Base-by-base conservation (phyloP, 2,888 invertebrate species). In the Patella depressa region DNA sequence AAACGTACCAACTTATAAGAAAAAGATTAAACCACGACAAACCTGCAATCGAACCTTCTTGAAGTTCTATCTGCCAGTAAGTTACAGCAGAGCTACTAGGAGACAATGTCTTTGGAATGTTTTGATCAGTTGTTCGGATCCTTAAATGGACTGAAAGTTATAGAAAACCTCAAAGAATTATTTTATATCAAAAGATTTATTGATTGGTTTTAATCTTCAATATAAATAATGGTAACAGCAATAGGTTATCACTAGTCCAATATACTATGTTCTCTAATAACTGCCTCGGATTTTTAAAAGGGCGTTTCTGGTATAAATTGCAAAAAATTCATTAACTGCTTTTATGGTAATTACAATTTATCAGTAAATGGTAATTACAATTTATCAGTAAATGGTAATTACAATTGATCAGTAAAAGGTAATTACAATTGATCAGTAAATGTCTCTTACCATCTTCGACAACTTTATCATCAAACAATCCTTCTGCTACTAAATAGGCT, bases 51-150 rank as follows among this genome's bases (percentile, higher is more conserved):
- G 83, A 82, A 12, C 88, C 88, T 45, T 88, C 86, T 73, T 87
- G 86, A 34, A 89, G 79, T 78, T 91, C 90, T 19, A 90, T 82
- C 84, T 91, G 91, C 91, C 91, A 91, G 84, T 90, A 91, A 14
- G 89, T 90, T 24, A 90, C 88, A 24, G 91, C 91, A 17, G 90
- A 90, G 53, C 88, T 88, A 76, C 90, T 88, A 1, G 90, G 91
- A 74, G 88, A 87, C 81, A 91, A 78, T 11, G 90, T 89, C 83
- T 88, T 89, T 2, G 91, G 91, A 73, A 88, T 89, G 45, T 83
- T 85, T 78, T 88, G 90, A 79, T 90, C 89, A 24, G 89, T 81
- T 4, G 85, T 86, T 15, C 91, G 84, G 79, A 91, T 82, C 19
- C 91, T 84, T 65, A 91, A 77, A 81, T 91, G 90, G 53, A 90